Conservation (phyloP, 92 coral and sea anemone genomes). For the Blastomussa wellsi region DNA sequence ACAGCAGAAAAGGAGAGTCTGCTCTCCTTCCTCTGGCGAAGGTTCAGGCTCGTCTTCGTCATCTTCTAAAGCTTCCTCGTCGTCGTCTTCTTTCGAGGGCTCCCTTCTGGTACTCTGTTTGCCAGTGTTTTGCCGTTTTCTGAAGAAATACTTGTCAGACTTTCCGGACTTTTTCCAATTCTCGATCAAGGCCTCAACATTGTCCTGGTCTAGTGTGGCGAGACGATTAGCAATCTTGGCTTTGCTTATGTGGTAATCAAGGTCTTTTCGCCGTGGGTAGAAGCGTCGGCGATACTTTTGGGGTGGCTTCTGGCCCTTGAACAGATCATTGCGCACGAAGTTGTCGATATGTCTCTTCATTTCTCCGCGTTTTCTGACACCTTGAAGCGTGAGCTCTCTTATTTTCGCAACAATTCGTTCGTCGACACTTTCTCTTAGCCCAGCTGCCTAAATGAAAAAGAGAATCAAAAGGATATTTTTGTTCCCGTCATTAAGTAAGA, state of each 20-base stretch:
- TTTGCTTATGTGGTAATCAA: conserved; percentile 8
- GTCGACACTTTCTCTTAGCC: conserved; percentile 24
- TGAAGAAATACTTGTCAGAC: not conserved
- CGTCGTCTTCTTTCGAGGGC: no score
- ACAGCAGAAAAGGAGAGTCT: no score
- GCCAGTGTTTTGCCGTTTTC: no score
- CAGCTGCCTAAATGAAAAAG: conserved; percentile 26
- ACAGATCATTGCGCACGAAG: conserved; percentile 2
- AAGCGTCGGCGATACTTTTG: conserved; percentile 25
- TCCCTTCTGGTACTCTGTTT: no score
- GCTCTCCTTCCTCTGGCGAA: no score
- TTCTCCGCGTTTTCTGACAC: conserved; percentile 31
- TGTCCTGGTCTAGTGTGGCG: conserved; percentile 25
- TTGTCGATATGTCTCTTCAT: conserved; percentile 31
- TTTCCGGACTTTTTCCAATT: not conserved
- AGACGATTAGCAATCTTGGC: conserved; percentile 16
- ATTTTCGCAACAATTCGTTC: conserved; percentile 13
- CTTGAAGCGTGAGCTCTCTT: conserved; percentile 24
- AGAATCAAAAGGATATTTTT: not conserved
- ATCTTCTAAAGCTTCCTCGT: no score
- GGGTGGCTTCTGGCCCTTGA: conserved; percentile 6
- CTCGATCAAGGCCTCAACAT: not conserved
- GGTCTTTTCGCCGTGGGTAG: conserved; percentile 43
- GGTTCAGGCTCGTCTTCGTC: no score
- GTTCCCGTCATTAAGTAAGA: not conserved